Evolutionary conservation across 1,140 invertebrate species (phyloP), one percentile per base, ranked within the genome.

Genomic region (Leptinotarsa defecta): DNA sequence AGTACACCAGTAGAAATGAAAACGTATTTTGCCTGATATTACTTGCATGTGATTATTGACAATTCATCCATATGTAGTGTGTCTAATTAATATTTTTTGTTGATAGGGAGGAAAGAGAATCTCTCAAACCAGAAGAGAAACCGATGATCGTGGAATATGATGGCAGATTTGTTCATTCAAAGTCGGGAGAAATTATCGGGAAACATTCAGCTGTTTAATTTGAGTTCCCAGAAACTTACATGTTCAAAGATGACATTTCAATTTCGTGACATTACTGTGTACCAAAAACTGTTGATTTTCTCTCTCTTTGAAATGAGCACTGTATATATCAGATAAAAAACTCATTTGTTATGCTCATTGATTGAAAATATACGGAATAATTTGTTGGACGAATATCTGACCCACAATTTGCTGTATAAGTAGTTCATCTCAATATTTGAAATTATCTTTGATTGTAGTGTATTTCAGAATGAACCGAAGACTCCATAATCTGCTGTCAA

Each of bases 121-220:
- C 93, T 1, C 85, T 95, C 70, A 93, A 92, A 81, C 89, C 90
- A 76, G 90, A 90, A 48, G 93, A 92, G 77, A 90, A 91, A 71
- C 92, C 93, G 78, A 91, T 91, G 61, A 93, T 92, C 22, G 90
- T 94, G 5, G 93, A 94, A 80, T 95, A 93, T 81, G 93, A 95
- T 79, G 92, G 93, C 8, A 91, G 92, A 81, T 90, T 92, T 79
- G 93, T 93, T 17, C 91, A 94, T 81, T 92, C 93, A 22, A 93
- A 92, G 81, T 93, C 93, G 43, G 92, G 92, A 63, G 89, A 90
- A 81, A 94, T 94, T 79, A 93, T 94, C 78, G 94, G 93, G 77
- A 94, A 94, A 87, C 93, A 94, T 82, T 95, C 94, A 15, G 93
- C 93, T 68, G 94, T 95, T 73, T 95, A 93, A 73, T 80, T 63